Conservation (phyloP, 92 coral and sea anemone genomes). For the Parazoanthus darwini region DNA sequence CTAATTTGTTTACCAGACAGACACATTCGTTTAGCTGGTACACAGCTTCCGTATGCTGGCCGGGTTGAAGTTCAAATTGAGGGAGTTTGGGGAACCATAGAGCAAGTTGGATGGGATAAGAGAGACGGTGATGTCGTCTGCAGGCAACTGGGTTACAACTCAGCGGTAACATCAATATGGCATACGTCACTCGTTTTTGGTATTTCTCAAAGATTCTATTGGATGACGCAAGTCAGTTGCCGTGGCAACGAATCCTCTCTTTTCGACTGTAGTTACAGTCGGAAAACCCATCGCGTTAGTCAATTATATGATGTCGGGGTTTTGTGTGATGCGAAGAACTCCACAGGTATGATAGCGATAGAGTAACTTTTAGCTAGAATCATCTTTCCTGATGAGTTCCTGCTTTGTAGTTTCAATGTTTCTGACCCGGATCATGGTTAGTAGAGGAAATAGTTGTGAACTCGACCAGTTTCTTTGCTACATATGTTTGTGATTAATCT, state of each 20-base stretch:
- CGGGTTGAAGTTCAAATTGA: slow-evolving; percentile 27
- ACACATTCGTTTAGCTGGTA: slow-evolving; percentile 28
- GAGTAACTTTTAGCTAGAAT: neutral
- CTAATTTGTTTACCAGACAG: neutral
- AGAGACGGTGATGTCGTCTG: slow-evolving; percentile 33
- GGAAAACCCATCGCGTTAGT: neutral
- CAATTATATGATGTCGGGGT: slow-evolving; percentile 25
- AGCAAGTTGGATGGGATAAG: slow-evolving; percentile 26
- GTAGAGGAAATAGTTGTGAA: no score
- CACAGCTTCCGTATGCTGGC: slow-evolving; percentile 25
- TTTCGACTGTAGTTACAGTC: slow-evolving; percentile 2
- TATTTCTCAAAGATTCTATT: slow-evolving; percentile 20
- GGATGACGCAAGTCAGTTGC: slow-evolving; percentile 36
- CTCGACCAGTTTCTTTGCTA: no score
- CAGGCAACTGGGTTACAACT: slow-evolving; percentile 26
- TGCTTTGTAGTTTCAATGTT: neutral
- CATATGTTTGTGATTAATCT: no score
- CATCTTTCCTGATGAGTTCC: neutral
- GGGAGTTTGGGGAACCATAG: slow-evolving; percentile 44
- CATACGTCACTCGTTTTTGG: slow-evolving; percentile 17
- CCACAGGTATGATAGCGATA: neutral
- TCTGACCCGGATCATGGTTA: no score
- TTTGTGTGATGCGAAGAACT: neutral
- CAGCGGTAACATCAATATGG: slow-evolving; percentile 36
- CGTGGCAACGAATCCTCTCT: slow-evolving; percentile 43